Evolutionary conservation across 1,140 invertebrate genomes (phyloP), one percentile per base, ranked within the genome.

Genomic region (Magallana ariakensis): DNA sequence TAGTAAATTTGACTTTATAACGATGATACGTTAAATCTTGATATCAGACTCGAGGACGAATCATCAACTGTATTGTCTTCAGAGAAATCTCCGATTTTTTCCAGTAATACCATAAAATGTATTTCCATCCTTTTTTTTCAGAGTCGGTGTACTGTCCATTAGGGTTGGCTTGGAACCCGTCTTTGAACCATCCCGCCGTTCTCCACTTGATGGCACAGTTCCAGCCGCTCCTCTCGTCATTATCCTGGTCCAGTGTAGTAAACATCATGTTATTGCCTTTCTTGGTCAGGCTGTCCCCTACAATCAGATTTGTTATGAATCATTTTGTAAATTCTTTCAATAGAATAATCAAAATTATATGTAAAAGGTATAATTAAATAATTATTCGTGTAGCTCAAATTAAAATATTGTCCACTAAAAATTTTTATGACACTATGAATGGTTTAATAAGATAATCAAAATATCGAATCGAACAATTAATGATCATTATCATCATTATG

Each of bases 201-300:
- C 56, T 82, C n/a, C 16, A 55, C 10, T 82, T 6, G 53, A 7
- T 82, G 53, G 80, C 80, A 46, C 80, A 82, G 7, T 57, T 8
- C 7, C 80, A 16, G 53, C 56, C 22, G 19, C 19, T 54, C 16
- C 22, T 46, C 33, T 5, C 9, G 22, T 82, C 80, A 8, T 82
- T 82, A 56, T 82, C 80, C 56, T 82, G 80, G 54, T 82, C 80
- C 46, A 15, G 54, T 16, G 80, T 82, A 15, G 80, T 56, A 26
- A 82, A 82, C 8, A 22, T 82, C 53, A 55, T 56, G 6, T 54
- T 54, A 22, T 56, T 56, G 10, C n/a, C n/a, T n/a, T n/a, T n/a
- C n/a, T n/a, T 16, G 13, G 56, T 82, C 80, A 82, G 4, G 5
- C 80, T 55, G 13, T 82, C 54, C 5, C 56, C 80, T 82, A 54